Percentiles rank a stretch among this genome's conserved stretches.
Conservation (phyloP, 2,888 invertebrate genomes). For the Carabus problematicus region DNA sequence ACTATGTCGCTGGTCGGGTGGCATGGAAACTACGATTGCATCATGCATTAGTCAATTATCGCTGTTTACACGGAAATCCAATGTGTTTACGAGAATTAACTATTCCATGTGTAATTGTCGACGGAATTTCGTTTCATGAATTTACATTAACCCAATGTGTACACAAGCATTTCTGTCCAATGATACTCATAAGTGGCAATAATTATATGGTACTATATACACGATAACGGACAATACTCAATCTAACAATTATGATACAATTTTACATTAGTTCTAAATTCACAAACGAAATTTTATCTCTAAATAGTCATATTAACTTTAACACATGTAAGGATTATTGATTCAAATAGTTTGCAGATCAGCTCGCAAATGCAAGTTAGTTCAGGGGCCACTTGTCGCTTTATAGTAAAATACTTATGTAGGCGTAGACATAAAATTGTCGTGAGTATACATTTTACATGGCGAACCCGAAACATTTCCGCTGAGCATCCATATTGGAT, state of each 20-base stretch:
- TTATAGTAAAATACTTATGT: slow-evolving; percentile 22
- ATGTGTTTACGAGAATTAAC: slow-evolving; percentile 29
- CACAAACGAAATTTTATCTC: no score
- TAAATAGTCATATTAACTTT: no score
- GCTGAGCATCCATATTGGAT: neutral
- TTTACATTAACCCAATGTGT: slow-evolving; percentile 19
- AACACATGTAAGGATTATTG: no score
- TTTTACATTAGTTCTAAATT: no score
- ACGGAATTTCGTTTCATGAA: slow-evolving; percentile 29
- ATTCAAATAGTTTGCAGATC: no score
- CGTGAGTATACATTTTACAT: slow-evolving; percentile 24
- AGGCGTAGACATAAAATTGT: slow-evolving; percentile 20
- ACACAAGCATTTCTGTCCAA: no score
- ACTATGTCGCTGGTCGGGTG: neutral
- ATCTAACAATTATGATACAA: no score
- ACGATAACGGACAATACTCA: no score
- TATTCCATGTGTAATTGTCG: slow-evolving; percentile 34
- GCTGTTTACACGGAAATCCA: slow-evolving; percentile 40
- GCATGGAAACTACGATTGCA: slow-evolving; percentile 23
- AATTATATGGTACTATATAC: no score
- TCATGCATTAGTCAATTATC: slow-evolving; percentile 39
- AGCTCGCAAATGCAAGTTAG: slow-evolving; percentile 9
- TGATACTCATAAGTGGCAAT: no score
- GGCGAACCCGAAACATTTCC: neutral
- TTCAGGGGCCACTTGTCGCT: neutral